Conservation (phyloP, 2,888 invertebrate genomes). For the Sarcophaga carnaria region DNA sequence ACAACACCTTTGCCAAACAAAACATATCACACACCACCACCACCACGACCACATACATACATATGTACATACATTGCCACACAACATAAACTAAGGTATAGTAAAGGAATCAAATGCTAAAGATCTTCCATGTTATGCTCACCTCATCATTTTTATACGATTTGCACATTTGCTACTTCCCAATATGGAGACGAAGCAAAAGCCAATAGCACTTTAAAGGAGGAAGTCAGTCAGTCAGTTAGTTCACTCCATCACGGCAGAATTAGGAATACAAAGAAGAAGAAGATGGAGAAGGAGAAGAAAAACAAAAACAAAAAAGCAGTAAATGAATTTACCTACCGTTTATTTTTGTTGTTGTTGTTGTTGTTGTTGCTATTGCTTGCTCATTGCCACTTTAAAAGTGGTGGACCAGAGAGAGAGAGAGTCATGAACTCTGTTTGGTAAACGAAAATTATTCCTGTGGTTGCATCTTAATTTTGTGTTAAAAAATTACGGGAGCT, state of each 20-base stretch:
- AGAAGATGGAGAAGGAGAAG: neutral
- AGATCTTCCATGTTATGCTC: slow-evolving; percentile 27
- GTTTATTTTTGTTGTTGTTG: slow-evolving; percentile 6
- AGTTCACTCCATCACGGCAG: neutral
- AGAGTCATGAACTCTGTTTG: slow-evolving; percentile 42
- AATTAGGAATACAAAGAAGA: neutral
- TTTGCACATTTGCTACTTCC: slow-evolving; percentile 13
- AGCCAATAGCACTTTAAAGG: slow-evolving; percentile 45
- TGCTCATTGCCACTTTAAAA: neutral
- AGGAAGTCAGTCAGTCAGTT: slow-evolving; percentile 53
- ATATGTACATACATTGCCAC: too few species aligned
- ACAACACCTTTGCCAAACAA: slow-evolving; percentile 34
- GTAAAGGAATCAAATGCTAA: slow-evolving; percentile 35
- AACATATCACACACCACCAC: neutral
- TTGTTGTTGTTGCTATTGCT: neutral
- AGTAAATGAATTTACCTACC: slow-evolving; percentile 16
- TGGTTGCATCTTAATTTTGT: slow-evolving; percentile 65
- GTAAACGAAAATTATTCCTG: slow-evolving; percentile 50
- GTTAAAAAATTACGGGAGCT: slow-evolving; percentile 56
- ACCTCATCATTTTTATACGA: slow-evolving; percentile 40
- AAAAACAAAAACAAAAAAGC: neutral
- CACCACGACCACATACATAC: neutral
- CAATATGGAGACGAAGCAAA: neutral
- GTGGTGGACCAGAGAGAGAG: slow-evolving; percentile 19
- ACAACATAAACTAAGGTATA: neutral